A percentile compares a stretch with the other conserved stretches of the same genome.
phyloP scores from a whole-genome alignment of 2,797 vertebrate genomes.

The Ctenopoma kingsleyae region DNA sequence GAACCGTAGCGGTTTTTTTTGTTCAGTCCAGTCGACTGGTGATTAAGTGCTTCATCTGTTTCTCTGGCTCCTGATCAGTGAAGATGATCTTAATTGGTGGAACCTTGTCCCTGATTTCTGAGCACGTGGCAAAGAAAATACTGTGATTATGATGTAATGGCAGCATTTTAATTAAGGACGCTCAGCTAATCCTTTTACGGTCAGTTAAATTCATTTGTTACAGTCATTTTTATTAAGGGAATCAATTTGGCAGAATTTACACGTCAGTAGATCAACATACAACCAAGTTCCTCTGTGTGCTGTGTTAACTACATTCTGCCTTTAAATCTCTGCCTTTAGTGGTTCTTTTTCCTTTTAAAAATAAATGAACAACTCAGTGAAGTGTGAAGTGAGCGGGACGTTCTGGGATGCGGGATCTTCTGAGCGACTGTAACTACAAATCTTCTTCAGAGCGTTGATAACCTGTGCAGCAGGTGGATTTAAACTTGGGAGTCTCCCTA shows the following conservation, averaged over 20 bases:
- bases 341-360: no score
- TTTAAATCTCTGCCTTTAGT: no score
- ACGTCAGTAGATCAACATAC: neutral
- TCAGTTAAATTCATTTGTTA: conserved; percentile 20
- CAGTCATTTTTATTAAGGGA: conserved; percentile 23
- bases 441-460: no score
- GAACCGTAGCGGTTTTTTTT: neutral
- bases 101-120: conserved; percentile 29
- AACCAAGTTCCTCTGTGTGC: neutral
- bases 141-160: conserved; percentile 9
- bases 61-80: neutral
- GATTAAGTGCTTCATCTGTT: neutral
- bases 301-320: neutral
- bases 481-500: neutral
- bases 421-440: no score
- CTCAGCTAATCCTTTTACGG: conserved; percentile 24
- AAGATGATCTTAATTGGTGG: conserved; percentile 5
- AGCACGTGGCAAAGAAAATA: conserved; percentile 15
- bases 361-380: no score
- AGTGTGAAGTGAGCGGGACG: no score
- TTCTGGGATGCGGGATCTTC: no score
- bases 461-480: neutral
- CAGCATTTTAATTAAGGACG: conserved; percentile 36
- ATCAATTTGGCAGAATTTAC: conserved; percentile 21
- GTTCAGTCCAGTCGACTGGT: neutral